Evolutionary conservation across 2,797 vertebrate genomes (phyloP).

Genomic region (Luscinia luscinia): DNA sequence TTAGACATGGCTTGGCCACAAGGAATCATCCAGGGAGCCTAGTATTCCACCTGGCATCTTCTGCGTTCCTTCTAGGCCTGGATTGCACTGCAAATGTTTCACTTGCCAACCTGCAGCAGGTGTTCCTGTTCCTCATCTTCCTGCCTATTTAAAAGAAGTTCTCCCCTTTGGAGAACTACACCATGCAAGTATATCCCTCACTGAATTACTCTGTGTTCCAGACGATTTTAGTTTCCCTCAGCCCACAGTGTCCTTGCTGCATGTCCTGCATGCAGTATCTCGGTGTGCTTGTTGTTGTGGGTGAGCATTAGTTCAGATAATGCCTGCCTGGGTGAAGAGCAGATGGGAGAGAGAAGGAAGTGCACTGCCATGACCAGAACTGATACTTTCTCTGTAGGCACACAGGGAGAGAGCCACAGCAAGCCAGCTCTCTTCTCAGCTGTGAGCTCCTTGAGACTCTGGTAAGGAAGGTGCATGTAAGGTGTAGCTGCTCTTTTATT

Average conservation of each 20-base stretch:
- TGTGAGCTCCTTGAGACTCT: background rate
- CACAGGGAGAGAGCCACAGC: background rate
- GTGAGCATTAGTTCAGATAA: background rate
- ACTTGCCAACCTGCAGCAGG: background rate
- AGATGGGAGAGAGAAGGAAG: background rate
- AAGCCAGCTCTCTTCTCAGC: background rate
- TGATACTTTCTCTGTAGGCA: background rate
- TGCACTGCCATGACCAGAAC: fast-evolving
- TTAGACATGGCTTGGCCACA: background rate
- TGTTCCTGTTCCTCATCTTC: background rate
- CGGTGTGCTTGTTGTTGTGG: background rate
- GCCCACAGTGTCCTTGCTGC: background rate
- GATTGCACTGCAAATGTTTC: background rate
- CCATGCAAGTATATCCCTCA: background rate
- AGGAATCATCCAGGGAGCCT: background rate
- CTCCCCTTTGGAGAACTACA: background rate
- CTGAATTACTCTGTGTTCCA: background rate
- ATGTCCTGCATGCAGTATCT: background rate
- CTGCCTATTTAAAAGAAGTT: background rate
- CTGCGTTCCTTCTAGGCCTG: background rate
- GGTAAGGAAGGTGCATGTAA: background rate
- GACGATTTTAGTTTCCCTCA: background rate
- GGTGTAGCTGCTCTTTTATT: background rate
- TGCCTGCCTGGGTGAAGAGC: background rate
- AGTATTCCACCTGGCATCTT: fast-evolving